Base-by-base conservation (phyloP, 2,113 vertebrate genomes). In the Toxotes jaculatrix region DNA sequence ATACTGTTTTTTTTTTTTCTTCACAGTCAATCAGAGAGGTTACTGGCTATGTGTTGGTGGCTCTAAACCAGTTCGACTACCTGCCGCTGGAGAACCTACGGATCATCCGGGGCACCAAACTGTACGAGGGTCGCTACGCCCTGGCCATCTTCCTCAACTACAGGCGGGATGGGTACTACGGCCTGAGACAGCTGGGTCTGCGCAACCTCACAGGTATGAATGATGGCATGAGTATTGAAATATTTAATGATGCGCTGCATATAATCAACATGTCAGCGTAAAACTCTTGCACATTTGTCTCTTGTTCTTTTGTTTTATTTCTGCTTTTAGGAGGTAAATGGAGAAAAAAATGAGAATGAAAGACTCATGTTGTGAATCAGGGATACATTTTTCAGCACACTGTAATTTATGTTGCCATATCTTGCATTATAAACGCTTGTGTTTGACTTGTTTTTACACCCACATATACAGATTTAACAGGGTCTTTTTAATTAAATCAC, bases 71-170 rank as follows among this genome's bases (percentile, higher is more conserved):
- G 93, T 99, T 99, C 64, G 97, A 97, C 27, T 97, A 97, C 89
- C 95, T 99, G 84, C 97, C 98, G 0, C 66, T 99, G 95, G 98
- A 99, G 93, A 99, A 99, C 86, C 95, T 99, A 31, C 96, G 98
- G 55, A 99, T 99, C 43, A 93, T 99, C 23, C 96, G 98, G 1
- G 98, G 98, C 3, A 99, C 97, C 86, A 99, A 98, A 71, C 96
- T 99, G 34, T 99, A 99, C 0, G 98, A 99, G 65, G 96, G 97
- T 23, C 96, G 97, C 10, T 98, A 99, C 7, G 95, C 97, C 0
- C 89, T 99, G 86, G 96, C 97, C 10, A 97, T 99, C 87, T 99
- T 99, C 92, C 96, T 99, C 3, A 99, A 99, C 96, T 99, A 99
- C 95, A 96, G 97, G 57, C 97, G 97, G 70, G 98, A 99, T 36